Evolutionary conservation across 2,888 invertebrate genomes (phyloP).

Genomic region (Antheraea assamensis): DNA sequence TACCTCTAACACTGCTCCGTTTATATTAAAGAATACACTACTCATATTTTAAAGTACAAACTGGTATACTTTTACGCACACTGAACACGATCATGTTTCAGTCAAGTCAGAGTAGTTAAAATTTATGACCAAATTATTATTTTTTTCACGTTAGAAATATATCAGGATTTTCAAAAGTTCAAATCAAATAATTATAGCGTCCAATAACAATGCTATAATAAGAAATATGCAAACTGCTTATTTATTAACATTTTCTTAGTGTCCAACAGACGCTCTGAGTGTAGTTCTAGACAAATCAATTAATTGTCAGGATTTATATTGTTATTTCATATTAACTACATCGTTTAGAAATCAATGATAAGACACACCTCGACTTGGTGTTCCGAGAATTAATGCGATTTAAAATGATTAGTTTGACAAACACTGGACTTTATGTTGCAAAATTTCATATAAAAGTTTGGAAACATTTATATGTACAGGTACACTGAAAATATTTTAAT

Average conservation of each 20-base stretch:
- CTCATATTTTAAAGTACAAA: neutral
- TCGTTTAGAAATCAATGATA: neutral
- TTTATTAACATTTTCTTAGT: neutral
- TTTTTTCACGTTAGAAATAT: neutral
- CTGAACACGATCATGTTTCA: conserved; percentile 31
- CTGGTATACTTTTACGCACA: conserved; percentile 10
- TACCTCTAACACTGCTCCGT: neutral
- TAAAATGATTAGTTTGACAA: neutral
- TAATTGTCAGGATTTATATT: neutral
- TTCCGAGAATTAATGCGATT: neutral
- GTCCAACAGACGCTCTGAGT: neutral
- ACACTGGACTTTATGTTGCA: neutral
- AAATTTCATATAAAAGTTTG: no score
- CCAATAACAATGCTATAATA: neutral
- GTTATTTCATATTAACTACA: neutral
- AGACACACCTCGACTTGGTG: neutral
- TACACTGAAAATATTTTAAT: no score
- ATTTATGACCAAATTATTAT: neutral
- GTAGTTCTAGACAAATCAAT: neutral
- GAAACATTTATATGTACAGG: no score
- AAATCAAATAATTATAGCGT: neutral
- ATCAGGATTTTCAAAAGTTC: neutral
- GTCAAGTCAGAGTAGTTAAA: conserved; percentile 11
- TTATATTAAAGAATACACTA: neutral
- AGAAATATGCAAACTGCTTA: neutral